Evolutionary conservation across 2,797 vertebrate genomes (phyloP).

Genomic region (Darevskia mixta): DNA sequence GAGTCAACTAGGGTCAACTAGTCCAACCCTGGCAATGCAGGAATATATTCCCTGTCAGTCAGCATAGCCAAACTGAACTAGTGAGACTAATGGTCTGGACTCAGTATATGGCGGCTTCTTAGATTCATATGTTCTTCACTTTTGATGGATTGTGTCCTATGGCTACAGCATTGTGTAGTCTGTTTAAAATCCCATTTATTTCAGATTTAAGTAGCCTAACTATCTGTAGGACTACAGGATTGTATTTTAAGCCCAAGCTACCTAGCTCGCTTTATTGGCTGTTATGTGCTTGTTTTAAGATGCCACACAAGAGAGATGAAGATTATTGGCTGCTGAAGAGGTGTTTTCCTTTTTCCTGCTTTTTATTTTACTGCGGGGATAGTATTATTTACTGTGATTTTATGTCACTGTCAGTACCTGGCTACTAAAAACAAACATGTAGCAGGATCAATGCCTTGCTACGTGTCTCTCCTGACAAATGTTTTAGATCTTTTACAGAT

Average conservation of each 20-base stretch:
- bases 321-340: background rate
- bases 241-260: background rate
- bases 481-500: slow-evolving; percentile 32
- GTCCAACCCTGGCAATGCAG: too few species aligned
- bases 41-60: too few species aligned
- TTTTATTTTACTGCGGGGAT: background rate
- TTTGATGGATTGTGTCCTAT: background rate
- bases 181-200: background rate
- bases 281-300: background rate
- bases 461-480: background rate
- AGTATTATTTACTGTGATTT: slow-evolving; percentile 25
- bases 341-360: background rate
- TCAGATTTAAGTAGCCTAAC: background rate
- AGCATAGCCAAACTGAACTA: too few species aligned
- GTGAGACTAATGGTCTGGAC: too few species aligned
- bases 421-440: slow-evolving; percentile 26
- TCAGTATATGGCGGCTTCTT: too few species aligned
- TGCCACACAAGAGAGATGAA: background rate
- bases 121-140: background rate
- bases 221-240: background rate
- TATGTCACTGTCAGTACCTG: slow-evolving; percentile 14
- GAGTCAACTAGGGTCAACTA: too few species aligned
- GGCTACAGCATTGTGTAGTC: background rate
- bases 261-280: background rate
- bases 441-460: slow-evolving; percentile 8